Conservation (phyloP, 2,113 vertebrate genomes). For the Tenebrosternarchus preto region DNA sequence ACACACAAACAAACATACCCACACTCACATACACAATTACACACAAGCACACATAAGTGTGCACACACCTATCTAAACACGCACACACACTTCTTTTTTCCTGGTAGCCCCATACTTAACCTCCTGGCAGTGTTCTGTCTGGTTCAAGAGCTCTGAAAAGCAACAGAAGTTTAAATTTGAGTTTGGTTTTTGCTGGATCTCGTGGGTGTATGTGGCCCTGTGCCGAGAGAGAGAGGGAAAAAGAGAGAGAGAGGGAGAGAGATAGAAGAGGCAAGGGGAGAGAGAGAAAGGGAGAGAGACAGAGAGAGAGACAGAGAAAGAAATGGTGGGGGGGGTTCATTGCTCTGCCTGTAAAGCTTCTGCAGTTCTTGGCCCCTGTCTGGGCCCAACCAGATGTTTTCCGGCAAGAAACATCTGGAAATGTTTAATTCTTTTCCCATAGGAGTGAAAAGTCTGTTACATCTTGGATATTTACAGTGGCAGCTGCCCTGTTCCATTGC, state of each 20-base stretch:
- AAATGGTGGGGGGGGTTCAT: conserved; percentile 43
- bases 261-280: too few species aligned
- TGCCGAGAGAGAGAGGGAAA: conserved; percentile 26
- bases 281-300: conserved; percentile 14
- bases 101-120: conserved; percentile 21
- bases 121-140: conserved; percentile 32
- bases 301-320: conserved; percentile 11
- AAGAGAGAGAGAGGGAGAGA: conserved; percentile 21
- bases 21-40: too few species aligned
- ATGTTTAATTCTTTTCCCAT: conserved; percentile 65
- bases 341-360: conserved; percentile 53
- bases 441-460: conserved; percentile 61
- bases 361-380: conserved; percentile 54
- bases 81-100: neutral
- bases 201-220: conserved; percentile 34
- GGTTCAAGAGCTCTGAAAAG: conserved; percentile 10
- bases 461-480: conserved; percentile 59
- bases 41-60: too few species aligned
- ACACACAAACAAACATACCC: too few species aligned
- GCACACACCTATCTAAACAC: neutral
- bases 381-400: conserved; percentile 66
- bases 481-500: conserved; percentile 58
- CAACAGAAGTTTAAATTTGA: conserved; percentile 32
- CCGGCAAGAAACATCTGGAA: conserved; percentile 64
- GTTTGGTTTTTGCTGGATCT: conserved; percentile 38